These are phyloP conservation scores for Pangasianodon hypophthalmus DNA, from an alignment of 2,113 vertebrate species.

Conservation along the genomic window DNA sequence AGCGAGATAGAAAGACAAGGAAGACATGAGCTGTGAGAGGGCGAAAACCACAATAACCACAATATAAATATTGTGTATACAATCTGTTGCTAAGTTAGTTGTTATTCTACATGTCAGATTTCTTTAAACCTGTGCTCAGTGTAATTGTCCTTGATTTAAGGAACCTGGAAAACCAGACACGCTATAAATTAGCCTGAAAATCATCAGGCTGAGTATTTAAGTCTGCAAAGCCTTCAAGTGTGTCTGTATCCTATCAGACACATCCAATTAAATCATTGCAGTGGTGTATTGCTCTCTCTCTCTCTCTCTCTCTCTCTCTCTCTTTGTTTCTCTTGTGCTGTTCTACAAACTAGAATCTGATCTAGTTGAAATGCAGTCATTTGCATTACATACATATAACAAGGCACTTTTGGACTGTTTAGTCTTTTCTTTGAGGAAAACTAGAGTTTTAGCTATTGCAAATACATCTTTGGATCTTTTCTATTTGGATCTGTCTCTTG, in stretches of 20 bases:
- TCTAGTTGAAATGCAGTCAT: neutral
- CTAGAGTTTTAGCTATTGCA: neutral
- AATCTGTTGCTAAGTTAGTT: neutral
- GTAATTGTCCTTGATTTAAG: neutral
- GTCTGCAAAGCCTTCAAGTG: neutral
- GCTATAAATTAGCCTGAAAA: neutral
- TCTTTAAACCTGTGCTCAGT: neutral
- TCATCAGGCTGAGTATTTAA: neutral
- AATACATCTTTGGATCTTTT: neutral
- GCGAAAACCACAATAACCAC: neutral
- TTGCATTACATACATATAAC: neutral
- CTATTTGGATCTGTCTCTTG: neutral
- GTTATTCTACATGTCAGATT: neutral
- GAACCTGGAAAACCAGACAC: neutral
- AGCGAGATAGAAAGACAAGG: neutral
- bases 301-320: neutral
- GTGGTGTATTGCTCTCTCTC: neutral
- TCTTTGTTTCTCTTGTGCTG: neutral
- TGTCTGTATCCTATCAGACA: neutral
- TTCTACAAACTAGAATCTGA: neutral
- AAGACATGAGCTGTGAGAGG: neutral
- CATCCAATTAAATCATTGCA: constrained; percentile 6
- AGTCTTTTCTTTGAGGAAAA: neutral
- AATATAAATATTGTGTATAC: neutral
- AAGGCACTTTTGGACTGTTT: neutral